phyloP scores from a whole-genome alignment of 2,888 invertebrate species.

The Drosophila bunnanda region DNA sequence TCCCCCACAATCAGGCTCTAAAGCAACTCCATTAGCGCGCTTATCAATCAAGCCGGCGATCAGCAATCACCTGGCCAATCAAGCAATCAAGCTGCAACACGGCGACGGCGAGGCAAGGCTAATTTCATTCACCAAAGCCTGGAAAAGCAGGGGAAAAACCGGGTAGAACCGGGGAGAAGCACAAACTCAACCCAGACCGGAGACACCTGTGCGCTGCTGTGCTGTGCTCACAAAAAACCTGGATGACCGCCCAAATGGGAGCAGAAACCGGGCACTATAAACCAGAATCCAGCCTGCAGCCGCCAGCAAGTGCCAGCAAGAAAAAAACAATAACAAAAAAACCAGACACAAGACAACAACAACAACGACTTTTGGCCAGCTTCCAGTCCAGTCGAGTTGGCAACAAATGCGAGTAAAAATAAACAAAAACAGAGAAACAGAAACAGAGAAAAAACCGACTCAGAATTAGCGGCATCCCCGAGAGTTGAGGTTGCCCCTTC shows the following conservation, averaged over 20 bases:
- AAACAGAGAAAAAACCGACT: conserved; percentile 1
- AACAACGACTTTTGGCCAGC: conserved; percentile 41
- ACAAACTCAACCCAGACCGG: not conserved
- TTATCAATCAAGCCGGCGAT: conserved; percentile 39
- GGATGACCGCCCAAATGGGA: conserved; percentile 45
- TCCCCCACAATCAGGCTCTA: conserved; percentile 21
- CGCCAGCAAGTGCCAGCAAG: conserved; percentile 48
- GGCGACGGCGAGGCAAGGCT: conserved; percentile 30
- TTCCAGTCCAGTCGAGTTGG: conserved; percentile 46
- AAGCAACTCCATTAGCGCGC: conserved; percentile 29
- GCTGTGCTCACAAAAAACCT: conserved; percentile 25
- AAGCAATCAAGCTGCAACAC: conserved; percentile 37
- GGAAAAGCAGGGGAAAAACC: not conserved
- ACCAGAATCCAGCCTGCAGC: conserved; percentile 73
- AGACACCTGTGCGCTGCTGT: conserved; percentile 39
- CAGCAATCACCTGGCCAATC: conserved; percentile 40
- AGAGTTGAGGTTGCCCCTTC: conserved; percentile 6
- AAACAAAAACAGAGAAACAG: conserved; percentile 47
- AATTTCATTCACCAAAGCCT: conserved; percentile 38
- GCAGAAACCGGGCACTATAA: conserved; percentile 44
- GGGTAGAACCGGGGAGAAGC: not conserved
- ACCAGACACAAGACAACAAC: conserved; percentile 26
- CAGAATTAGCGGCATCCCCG: conserved; percentile 16
- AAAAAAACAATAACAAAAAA: conserved; percentile 2
- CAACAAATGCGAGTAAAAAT: conserved; percentile 59